phyloP scores from a whole-genome alignment of 2,888 invertebrate species.

The Miltochrista miniata region DNA sequence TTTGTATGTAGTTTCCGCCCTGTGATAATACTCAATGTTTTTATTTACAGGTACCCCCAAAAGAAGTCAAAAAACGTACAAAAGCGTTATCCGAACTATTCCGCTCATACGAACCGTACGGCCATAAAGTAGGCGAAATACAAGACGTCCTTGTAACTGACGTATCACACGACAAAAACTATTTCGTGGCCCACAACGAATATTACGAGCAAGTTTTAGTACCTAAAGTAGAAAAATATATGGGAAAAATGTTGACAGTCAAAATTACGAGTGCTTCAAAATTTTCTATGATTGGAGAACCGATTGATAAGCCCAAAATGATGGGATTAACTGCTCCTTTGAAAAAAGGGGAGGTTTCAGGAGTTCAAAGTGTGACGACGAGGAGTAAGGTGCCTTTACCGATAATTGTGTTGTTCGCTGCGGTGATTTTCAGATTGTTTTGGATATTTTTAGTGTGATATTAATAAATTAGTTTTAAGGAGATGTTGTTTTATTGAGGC shows the following conservation, averaged over 20 bases:
- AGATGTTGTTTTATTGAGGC: constrained; percentile 19
- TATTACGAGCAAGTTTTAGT: constrained; percentile 95
- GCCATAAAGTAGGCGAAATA: constrained; percentile 85
- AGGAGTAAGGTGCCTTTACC: constrained; percentile 58
- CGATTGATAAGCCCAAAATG: constrained; percentile 82
- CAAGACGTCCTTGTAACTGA: constrained; percentile 96
- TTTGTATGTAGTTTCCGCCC: no score
- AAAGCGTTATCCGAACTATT: constrained; percentile 94
- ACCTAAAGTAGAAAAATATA: constrained; percentile 88
- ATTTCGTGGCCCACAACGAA: constrained; percentile 97
- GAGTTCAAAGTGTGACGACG: constrained; percentile 49
- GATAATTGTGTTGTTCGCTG: constrained; percentile 62
- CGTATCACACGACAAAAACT: constrained; percentile 93
- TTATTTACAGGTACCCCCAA: constrained; percentile 86
- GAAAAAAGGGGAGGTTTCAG: constrained; percentile 83
- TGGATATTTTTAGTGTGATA: constrained; percentile 45
- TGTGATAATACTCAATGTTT: no score
- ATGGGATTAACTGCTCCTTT: constrained; percentile 81
- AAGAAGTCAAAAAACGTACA: constrained; percentile 95
- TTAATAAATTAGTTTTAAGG: constrained; percentile 23
- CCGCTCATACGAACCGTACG: constrained; percentile 94
- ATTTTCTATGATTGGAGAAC: constrained; percentile 90
- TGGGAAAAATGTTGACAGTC: constrained; percentile 93
- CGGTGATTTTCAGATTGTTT: constrained; percentile 67
- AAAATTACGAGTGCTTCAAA: constrained; percentile 87